Base-by-base conservation (phyloP, 1,140 invertebrate species). In the Aphidius gifuensis region DNA sequence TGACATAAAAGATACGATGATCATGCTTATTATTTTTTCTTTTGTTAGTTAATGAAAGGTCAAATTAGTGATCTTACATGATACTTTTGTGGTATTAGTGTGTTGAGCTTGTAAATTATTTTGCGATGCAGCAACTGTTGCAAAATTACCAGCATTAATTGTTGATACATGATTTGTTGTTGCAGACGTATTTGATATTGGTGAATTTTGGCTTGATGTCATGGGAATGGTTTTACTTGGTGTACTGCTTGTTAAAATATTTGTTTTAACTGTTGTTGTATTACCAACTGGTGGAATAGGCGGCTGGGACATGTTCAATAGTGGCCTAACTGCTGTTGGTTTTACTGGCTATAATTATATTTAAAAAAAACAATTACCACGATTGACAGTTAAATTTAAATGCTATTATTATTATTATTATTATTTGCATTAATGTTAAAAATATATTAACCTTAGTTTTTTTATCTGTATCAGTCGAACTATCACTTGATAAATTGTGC, bases 401-500 rank as follows among this genome's bases (percentile, higher is more conserved):
- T 48, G 9, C 55, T 57, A 66, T 58, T 23, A 55, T 57, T 16
- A 16, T 16, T 16, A 16, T 16, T 16, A 16, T 16, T 16, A 16
- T 51, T 50, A 16, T 32, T 44, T 50, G 11, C 16, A 23, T 49
- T 54, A 42, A 62, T 80, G 73, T 68, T 16, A 32, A 32, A 1
- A 32, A 32, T 32, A 32, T 32, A 4, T 32, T 32, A 32, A 85
- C 87, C 76, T 90, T 90, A 66, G 91, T 90, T 73, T 92, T 91
- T 68, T 88, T 87, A 66, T 89, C 87, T 68, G 83, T 81, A 73
- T 89, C 86, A 62, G 86, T 87, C 55, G 86, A 89, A 73, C 83
- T 84, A 79, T 90, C 88, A 74, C 86, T 90, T 73, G 88, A 90
- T 85, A 91, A 88, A 74, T 90, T 91, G 74, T 85, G 83, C 73